Evolutionary conservation across 2,888 invertebrate species (phyloP), one percentile per base, ranked within the genome.

Genomic region (Thereva nobilitata): DNA sequence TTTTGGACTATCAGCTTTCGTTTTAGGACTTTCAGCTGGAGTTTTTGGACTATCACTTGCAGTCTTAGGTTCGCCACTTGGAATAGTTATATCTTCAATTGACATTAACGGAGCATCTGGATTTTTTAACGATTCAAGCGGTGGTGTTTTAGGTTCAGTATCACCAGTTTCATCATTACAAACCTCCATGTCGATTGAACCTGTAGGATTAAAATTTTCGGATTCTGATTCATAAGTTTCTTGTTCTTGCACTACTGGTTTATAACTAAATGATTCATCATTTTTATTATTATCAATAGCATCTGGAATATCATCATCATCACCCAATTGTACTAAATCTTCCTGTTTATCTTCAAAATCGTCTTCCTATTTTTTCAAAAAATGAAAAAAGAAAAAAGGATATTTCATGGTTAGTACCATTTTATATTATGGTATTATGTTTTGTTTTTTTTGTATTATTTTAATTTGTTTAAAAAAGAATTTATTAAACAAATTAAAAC

Each of bases 341-440:
- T 82, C 81, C 70, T 80, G 79, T 74, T 77, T 78, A 72, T 80
- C 74, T 10, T 68, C 71, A 63, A 70, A 72, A 9, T 79, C 83
- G 72, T 84, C 84, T 70, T 85, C 81, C 80, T 80, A 73, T 73
- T 74, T 74, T 75, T 74, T 73, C 83, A 75, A 83, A 83, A 61
- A 50, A 54, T 38, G 75, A 76, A 76, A 79, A 72, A 80, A 79
- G 76, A 71, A 72, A 74, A 84, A 80, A 73, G 80, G 82, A 73
- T 84, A 81, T 75, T 82, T 83, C 73, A 84, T 83, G 72, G 84
- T 79, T 85, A 83, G 63, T 84, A 83, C 67, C 71, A 72, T 67
- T 68, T 68, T 70, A 70, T 59, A 80, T 77, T 72, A 81, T 45
- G 45, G 37, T 37, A 50, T 44, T 61, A 38, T 50, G 40, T 61